Evolutionary conservation across 2,797 vertebrate species (phyloP).

Genomic region (Knipowitschia caucasica): DNA sequence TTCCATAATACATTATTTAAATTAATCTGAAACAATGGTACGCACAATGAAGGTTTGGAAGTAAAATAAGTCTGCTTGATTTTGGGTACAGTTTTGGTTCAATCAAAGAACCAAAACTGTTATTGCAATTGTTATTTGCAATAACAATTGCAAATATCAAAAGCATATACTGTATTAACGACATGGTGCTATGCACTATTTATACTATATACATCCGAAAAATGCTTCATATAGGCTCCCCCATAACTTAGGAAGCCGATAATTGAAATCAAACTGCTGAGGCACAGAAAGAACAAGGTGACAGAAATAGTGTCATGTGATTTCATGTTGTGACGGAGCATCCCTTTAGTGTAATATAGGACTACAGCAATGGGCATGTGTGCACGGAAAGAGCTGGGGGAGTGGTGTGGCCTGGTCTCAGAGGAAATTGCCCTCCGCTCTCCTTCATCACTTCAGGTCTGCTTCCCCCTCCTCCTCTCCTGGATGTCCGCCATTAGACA

Average conservation of each 20-base stretch:
- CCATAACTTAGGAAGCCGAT: background rate
- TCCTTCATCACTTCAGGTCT: constrained; percentile 69
- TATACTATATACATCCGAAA: background rate
- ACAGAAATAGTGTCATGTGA: constrained; percentile 19
- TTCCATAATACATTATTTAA: too few relatives aligned
- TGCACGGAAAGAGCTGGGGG: constrained; percentile 5
- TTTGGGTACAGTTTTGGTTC: too few relatives aligned
- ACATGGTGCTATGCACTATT: too few relatives aligned
- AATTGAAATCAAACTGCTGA: background rate
- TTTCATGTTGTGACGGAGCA: constrained; percentile 32
- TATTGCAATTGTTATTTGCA: too few relatives aligned
- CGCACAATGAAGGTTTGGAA: too few relatives aligned
- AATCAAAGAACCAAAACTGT: too few relatives aligned
- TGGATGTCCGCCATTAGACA: constrained; percentile 76
- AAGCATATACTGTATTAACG: too few relatives aligned
- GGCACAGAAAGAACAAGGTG: constrained; percentile 11
- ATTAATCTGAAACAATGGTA: too few relatives aligned
- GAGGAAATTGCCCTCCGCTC: constrained; percentile 58
- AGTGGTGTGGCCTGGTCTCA: constrained; percentile 34
- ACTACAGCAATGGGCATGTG: constrained; percentile 14
- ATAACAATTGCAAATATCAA: too few relatives aligned
- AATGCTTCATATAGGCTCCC: background rate
- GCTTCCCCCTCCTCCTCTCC: constrained; percentile 59
- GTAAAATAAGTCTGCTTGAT: background rate
- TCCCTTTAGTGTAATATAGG: constrained; percentile 30